phyloP scores from a whole-genome alignment of 2,113 vertebrate genomes.

The Mesoclemmys tuberculata region DNA sequence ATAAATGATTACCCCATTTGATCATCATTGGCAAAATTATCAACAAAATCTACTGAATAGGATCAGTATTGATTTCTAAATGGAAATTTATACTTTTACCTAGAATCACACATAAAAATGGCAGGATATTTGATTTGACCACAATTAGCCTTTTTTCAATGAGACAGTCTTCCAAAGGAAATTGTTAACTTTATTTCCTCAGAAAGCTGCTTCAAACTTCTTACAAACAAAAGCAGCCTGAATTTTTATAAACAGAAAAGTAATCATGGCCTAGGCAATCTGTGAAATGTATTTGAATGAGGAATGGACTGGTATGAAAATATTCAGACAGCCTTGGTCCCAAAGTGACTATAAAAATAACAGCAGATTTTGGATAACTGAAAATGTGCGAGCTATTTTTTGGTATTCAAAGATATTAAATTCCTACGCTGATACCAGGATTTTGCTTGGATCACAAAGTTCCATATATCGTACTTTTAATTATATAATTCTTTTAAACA shows the following conservation, averaged over 20 bases:
- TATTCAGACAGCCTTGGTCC: neutral
- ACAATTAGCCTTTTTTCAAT: neutral
- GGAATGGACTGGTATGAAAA: neutral
- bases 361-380: neutral
- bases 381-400: neutral
- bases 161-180: neutral
- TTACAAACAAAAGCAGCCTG: neutral
- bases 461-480: neutral
- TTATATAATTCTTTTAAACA: neutral
- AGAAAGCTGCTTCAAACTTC: neutral
- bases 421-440: neutral
- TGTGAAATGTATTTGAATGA: neutral
- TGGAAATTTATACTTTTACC: neutral
- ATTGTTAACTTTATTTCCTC: neutral
- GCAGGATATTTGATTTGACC: neutral
- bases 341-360: neutral
- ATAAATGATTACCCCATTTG: neutral
- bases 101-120: neutral
- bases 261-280: neutral
- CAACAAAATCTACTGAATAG: rapidly evolving
- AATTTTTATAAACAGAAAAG: neutral
- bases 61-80: neutral
- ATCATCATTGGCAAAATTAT: neutral
- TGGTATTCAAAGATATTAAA: neutral
- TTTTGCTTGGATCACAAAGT: neutral